Conservation (phyloP, 2,888 invertebrate genomes). For the Acronicta psi region DNA sequence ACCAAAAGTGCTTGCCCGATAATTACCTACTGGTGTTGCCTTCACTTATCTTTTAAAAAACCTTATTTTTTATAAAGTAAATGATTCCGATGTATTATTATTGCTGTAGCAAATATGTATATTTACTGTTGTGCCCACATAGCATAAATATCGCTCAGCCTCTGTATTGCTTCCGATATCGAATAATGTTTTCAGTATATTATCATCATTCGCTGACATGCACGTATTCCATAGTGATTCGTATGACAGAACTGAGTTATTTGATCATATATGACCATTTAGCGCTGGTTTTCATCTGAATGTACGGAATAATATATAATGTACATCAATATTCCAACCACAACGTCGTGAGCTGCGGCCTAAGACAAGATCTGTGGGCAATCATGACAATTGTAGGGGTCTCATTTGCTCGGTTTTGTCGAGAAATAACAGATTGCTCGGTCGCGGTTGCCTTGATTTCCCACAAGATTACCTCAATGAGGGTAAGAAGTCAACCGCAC, state of each 20-base stretch:
- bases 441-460: conserved; percentile 79
- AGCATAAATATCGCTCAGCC: conserved; percentile 31
- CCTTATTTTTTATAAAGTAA: too few species aligned
- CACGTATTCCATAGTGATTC: conserved; percentile 23
- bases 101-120: too few species aligned
- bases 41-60: too few species aligned
- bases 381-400: conserved; percentile 56
- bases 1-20: too few species aligned
- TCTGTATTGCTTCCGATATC: conserved; percentile 26
- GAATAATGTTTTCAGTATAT: conserved; percentile 30
- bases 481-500: conserved; percentile 76
- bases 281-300: conserved; percentile 52
- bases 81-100: too few species aligned
- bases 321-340: conserved; percentile 66
- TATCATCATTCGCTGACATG: conserved; percentile 37
- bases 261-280: conserved; percentile 44
- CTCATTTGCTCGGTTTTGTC: conserved; percentile 67
- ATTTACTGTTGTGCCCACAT: conserved; percentile 32
- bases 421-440: conserved; percentile 77
- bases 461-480: conserved; percentile 82
- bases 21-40: too few species aligned
- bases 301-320: conserved; percentile 56
- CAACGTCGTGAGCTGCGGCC: conserved; percentile 48
- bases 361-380: conserved; percentile 43
- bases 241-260: conserved; percentile 25